Percentiles rank a stretch among this genome's conserved stretches.
phyloP scores from a whole-genome alignment of 2,113 vertebrate species.

The Sceloporus tristichus region DNA sequence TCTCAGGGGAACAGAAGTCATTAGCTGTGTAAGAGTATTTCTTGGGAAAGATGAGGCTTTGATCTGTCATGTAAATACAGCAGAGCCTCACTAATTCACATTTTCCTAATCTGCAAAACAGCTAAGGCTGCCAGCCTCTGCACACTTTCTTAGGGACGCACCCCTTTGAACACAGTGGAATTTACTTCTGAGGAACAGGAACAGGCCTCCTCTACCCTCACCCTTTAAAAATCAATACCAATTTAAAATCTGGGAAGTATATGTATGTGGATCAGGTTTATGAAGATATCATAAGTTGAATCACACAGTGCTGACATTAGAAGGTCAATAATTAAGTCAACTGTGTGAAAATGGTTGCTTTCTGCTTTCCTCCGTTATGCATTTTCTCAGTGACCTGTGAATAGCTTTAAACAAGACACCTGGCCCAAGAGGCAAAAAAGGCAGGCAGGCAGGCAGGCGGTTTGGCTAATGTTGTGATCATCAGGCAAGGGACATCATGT shows the following conservation, averaged over 20 bases:
- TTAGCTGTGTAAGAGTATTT: constrained; percentile 64
- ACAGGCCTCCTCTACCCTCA: constrained; percentile 15
- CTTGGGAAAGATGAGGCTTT: constrained; percentile 60
- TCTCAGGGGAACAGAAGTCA: constrained; percentile 64
- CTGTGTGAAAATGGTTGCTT: neutral
- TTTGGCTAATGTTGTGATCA: neutral
- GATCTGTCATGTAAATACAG: constrained; percentile 67
- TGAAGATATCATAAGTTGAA: constrained; percentile 44
- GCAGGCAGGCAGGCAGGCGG: neutral
- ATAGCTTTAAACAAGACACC: constrained; percentile 1
- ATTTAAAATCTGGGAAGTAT: constrained; percentile 50
- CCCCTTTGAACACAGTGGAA: neutral
- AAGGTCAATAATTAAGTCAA: constrained; percentile 27
- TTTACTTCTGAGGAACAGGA: neutral
- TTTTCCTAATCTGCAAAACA: constrained; percentile 69
- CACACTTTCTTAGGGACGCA: neutral
- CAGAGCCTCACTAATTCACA: constrained; percentile 66
- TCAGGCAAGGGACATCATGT: neutral
- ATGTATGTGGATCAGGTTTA: constrained; percentile 11
- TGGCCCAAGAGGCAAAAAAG: neutral
- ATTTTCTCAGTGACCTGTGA: constrained; percentile 18
- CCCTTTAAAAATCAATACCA: constrained; percentile 29
- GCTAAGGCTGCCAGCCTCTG: constrained; percentile 25
- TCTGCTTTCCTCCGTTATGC: neutral
- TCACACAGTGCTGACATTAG: constrained; percentile 3